Conservation (phyloP, 2,888 invertebrate genomes). For the Synanthedon formicaeformis region DNA sequence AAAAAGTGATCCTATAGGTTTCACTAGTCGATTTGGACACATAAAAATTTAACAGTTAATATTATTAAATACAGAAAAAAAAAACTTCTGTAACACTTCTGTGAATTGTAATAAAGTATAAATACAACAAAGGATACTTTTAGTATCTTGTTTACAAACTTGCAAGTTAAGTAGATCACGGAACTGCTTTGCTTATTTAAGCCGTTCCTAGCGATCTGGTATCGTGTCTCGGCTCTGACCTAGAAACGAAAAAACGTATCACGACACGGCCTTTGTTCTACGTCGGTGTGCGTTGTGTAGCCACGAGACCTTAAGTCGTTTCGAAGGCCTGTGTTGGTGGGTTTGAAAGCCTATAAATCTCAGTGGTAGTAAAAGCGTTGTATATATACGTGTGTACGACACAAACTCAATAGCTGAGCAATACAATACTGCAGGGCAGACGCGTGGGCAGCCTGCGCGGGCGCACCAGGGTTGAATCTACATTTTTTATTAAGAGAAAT, state of each 20-base stretch:
- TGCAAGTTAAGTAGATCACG: constrained; percentile 37
- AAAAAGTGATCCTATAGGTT: no score
- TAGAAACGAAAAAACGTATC: constrained; percentile 52
- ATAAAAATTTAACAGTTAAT: no score
- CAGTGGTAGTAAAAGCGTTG: constrained; percentile 15
- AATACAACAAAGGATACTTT: no score
- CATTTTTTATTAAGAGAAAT: no score
- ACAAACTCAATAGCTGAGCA: constrained; percentile 24
- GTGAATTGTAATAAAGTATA: no score
- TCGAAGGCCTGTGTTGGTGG: constrained; percentile 30
- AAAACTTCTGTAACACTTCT: no score
- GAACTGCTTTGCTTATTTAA: constrained; percentile 28
- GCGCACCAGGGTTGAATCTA: constrained; percentile 19
- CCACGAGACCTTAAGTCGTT: neutral
- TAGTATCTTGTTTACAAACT: constrained; percentile 9
- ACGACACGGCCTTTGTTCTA: constrained; percentile 18
- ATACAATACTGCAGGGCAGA: constrained; percentile 34
- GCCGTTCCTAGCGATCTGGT: constrained; percentile 9
- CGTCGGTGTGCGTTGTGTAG: constrained; percentile 20
- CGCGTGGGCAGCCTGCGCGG: constrained; percentile 34
- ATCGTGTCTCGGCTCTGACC: constrained; percentile 30
- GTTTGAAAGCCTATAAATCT: constrained; percentile 59
- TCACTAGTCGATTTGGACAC: no score
- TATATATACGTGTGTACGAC: constrained; percentile 25
- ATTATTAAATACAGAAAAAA: no score